phyloP scores from a whole-genome alignment of 2,113 vertebrate genomes.

The Strix aluco region DNA sequence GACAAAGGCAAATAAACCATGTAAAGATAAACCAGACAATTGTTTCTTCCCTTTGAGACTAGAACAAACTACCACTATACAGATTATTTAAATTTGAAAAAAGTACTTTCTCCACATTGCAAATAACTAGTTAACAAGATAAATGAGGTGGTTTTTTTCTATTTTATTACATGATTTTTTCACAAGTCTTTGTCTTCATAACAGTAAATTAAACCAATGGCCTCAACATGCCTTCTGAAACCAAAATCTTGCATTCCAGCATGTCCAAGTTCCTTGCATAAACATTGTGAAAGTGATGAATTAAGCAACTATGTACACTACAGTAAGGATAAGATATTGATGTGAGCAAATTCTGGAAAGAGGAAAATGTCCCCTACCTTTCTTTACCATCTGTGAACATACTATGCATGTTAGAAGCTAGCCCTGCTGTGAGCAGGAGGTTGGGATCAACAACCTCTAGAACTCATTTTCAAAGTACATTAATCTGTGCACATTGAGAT shows the following conservation, averaged over 20 bases:
- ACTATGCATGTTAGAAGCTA: neutral
- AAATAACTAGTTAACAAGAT: neutral
- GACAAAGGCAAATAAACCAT: neutral
- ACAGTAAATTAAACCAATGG: neutral
- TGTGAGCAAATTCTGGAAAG: neutral
- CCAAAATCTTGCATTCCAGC: neutral
- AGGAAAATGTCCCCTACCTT: neutral
- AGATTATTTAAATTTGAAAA: neutral
- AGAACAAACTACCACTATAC: neutral
- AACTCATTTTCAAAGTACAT: neutral
- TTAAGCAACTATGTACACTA: neutral
- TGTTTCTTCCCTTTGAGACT: neutral
- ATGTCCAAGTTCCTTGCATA: neutral
- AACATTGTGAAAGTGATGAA: neutral
- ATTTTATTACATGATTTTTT: neutral
- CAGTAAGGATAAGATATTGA: neutral
- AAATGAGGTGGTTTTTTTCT: accelerated
- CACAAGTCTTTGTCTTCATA: neutral
- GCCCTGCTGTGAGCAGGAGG: neutral
- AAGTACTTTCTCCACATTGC: neutral
- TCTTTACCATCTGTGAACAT: neutral
- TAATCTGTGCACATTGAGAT: neutral
- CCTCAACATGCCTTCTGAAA: neutral
- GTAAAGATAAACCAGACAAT: neutral
- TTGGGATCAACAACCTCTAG: neutral